Base-by-base conservation (phyloP, 2,888 invertebrate species). In the Acrobasis repandana region DNA sequence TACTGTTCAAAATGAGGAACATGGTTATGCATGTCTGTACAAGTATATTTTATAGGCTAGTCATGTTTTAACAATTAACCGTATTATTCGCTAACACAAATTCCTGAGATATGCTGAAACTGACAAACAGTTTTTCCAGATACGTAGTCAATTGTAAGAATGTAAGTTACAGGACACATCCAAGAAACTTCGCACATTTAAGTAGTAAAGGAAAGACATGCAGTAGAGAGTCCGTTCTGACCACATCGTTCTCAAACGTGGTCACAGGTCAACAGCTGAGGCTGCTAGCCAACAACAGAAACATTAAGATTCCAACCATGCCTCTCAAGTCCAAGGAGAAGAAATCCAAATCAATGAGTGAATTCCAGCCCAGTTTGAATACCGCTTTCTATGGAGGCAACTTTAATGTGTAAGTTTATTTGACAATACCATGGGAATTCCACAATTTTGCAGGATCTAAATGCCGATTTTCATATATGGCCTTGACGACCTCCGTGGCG, bases 51-150 rank as follows among this genome's bases (percentile, higher is more conserved):
- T 52, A 63, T 68, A 71, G 63, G 59, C 63, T 79, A 76, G 69
- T 76, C 67, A 76, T 79, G 74, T 73, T 69, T 71, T 69, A 73
- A 79, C 18, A 51, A 15, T 18, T 54, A 54, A 54, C 5, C 73
- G 71, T 77, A 72, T 69, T 70, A 75, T 72, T 75, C 71, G 68
- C 68, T 80, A 78, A 74, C 63, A 77, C 74, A 72, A 66, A 77
- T 77, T 73, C 67, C 77, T 79, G 82, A 89, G 85, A 84, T 86
- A 92, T 92, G 91, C 85, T 90, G 83, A 89, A 88, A 87, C 82
- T 88, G 81, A 88, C 85, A 72, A 81, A 85, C 74, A 90, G 86
- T 85, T 88, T 87, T 88, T 89, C 76, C 87, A 90, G 87, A 90
- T 89, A 79, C 77, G 77, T 88, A 70, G 74, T 85, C 67, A 79